Evolutionary conservation across 2,888 invertebrate genomes (phyloP).

Genomic region (Caenorhabditis sp.): DNA sequence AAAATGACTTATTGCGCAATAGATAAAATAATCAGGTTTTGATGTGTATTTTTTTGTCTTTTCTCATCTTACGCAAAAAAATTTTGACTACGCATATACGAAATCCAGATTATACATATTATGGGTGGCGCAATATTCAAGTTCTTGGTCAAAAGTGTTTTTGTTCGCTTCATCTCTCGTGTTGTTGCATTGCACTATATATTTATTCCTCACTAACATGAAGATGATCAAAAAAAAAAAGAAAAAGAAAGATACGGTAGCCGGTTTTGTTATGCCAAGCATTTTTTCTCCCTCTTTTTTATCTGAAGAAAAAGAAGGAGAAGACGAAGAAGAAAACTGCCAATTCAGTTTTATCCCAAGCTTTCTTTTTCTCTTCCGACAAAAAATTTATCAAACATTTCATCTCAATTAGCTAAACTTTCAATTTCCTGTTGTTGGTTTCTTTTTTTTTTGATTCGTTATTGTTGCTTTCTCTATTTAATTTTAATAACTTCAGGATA

Average conservation of each 20-base stretch:
- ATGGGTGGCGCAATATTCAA: constrained; percentile 42
- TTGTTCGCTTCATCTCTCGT: constrained; percentile 2
- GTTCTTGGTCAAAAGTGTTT: constrained; percentile 36
- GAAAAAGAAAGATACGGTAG: constrained; percentile 21
- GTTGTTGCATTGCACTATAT: constrained; percentile 16
- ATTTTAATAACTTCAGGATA: neutral
- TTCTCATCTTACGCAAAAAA: neutral
- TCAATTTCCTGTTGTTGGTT: neutral
- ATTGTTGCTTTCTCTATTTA: neutral
- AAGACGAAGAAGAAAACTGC: neutral
- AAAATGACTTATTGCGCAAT: neutral
- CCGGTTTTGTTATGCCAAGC: constrained; percentile 38
- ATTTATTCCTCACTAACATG: neutral
- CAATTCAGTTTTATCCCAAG: neutral
- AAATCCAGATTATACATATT: constrained; percentile 8
- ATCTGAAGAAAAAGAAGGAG: neutral
- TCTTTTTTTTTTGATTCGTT: constrained; percentile 3
- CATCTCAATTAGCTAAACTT: constrained; percentile 1
- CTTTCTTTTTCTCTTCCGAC: neutral
- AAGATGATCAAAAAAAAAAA: neutral
- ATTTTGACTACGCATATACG: neutral
- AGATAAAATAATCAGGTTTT: constrained; percentile 2
- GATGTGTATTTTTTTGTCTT: neutral
- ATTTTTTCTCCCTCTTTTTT: constrained; percentile 25
- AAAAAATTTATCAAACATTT: neutral